Conservation (phyloP, 1,140 invertebrate species). For the Muscidifurax raptorellus region DNA sequence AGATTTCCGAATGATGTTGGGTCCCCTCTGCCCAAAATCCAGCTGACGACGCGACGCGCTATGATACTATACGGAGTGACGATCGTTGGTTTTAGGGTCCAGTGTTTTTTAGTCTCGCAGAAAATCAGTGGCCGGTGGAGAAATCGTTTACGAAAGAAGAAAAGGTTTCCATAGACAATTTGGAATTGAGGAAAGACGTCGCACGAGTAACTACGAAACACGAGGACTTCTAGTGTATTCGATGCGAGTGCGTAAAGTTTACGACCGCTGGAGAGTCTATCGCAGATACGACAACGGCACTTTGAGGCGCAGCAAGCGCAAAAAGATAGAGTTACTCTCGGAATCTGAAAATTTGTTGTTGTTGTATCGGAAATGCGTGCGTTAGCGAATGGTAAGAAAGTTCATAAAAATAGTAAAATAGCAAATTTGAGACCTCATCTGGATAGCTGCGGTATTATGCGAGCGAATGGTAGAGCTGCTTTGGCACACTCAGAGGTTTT, state of each 20-base stretch:
- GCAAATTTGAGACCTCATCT: not conserved
- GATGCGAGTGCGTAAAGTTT: not conserved
- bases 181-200: not conserved
- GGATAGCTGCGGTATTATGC: too few species aligned
- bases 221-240: not conserved
- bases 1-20: slow-evolving; percentile 56
- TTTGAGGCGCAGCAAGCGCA: not conserved
- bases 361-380: too few species aligned
- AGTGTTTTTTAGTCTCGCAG: slow-evolving; percentile 31
- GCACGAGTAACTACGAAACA: not conserved
- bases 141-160: not conserved
- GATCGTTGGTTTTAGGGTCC: slow-evolving; percentile 47
- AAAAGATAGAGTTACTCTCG: too few species aligned
- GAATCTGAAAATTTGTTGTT: too few species aligned
- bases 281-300: too few species aligned
- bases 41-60: slow-evolving; percentile 57
- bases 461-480: slow-evolving; percentile 9
- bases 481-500: too few species aligned
- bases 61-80: not conserved
- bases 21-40: slow-evolving; percentile 58
- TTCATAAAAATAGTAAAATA: not conserved
- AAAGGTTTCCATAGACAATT: not conserved
- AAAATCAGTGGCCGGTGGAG: slow-evolving; percentile 44
- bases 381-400: not conserved
- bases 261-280: not conserved